Percentiles rank a stretch among this genome's conserved stretches.
These are phyloP conservation scores for Heptranchias perlo DNA, from an alignment of 2,113 vertebrate genomes.

Conservation along the genomic window DNA sequence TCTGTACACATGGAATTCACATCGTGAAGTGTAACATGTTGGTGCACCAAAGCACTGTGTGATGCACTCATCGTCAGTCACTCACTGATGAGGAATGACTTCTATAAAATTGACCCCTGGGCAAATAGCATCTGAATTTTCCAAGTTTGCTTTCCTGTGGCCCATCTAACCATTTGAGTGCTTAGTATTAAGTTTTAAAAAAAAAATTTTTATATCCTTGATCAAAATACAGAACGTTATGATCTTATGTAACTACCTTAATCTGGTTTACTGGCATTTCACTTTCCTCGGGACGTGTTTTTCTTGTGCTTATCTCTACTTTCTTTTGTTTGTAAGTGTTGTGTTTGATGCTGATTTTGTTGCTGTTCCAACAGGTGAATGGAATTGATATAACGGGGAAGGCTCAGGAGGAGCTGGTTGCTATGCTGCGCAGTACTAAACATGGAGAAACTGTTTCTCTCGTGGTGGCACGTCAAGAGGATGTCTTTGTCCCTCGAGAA, in stretches of 20 bases:
- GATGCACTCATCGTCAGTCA: neutral
- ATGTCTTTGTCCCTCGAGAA: constrained; percentile 83
- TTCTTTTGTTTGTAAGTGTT: neutral
- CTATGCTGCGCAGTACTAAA: constrained; percentile 85
- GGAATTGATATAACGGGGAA: constrained; percentile 76
- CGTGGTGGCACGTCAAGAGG: constrained; percentile 79
- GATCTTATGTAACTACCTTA: neutral
- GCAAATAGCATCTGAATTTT: neutral
- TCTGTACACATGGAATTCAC: neutral
- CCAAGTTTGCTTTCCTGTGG: neutral
- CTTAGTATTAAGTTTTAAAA: neutral
- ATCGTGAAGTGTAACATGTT: neutral
- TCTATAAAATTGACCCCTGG: neutral
- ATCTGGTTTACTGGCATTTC: neutral
- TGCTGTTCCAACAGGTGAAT: constrained; percentile 69
- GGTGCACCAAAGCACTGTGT: neutral
- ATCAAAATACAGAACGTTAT: neutral
- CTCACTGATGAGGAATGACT: neutral
- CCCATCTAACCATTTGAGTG: neutral
- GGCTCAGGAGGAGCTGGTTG: constrained; percentile 88
- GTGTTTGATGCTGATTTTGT: neutral
- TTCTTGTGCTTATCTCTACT: neutral
- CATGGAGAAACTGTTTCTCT: constrained; percentile 82
- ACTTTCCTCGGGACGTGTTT: neutral
- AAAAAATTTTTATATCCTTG: neutral